Evolutionary conservation across 2,113 vertebrate genomes (phyloP).

Genomic region (Sisor rabdophorus): DNA sequence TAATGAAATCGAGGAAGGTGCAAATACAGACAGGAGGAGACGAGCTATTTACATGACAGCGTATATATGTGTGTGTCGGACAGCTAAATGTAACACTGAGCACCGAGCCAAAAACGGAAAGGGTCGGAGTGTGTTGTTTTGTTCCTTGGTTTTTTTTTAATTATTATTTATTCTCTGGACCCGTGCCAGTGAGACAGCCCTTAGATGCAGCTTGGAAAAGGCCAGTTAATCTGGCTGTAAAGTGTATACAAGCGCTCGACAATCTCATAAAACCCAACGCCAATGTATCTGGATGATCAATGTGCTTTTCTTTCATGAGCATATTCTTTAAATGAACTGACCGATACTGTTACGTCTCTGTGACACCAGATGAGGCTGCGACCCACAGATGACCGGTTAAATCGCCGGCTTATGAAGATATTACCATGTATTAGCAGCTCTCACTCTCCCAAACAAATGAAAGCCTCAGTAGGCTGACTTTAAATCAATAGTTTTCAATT

Average conservation of each 20-base stretch:
- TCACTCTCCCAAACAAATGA: slow-evolving; percentile 70
- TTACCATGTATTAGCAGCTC: slow-evolving; percentile 84
- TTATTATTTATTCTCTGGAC: slow-evolving; percentile 20
- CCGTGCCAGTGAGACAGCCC: slow-evolving; percentile 28
- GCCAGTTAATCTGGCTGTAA: slow-evolving; percentile 40
- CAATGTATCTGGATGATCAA: slow-evolving; percentile 42
- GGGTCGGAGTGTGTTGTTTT: neutral
- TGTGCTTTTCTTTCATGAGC: slow-evolving; percentile 47
- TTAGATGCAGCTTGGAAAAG: slow-evolving; percentile 43
- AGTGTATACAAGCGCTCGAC: slow-evolving; percentile 31
- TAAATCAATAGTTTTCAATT: slow-evolving; percentile 92
- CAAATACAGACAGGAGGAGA: slow-evolving; percentile 39
- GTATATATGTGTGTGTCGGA: slow-evolving; percentile 22
- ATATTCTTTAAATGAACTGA: slow-evolving; percentile 47
- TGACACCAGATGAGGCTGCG: slow-evolving; percentile 15
- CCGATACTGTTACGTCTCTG: slow-evolving; percentile 26
- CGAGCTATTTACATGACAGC: slow-evolving; percentile 37
- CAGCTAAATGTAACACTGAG: slow-evolving; percentile 18
- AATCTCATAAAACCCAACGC: slow-evolving; percentile 26
- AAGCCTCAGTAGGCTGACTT: slow-evolving; percentile 77
- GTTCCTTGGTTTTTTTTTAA: neutral
- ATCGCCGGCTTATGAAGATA: slow-evolving; percentile 79
- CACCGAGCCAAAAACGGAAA: slow-evolving; percentile 37
- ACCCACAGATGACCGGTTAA: slow-evolving; percentile 55
- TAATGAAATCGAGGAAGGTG: slow-evolving; percentile 53